phyloP scores from a whole-genome alignment of 1,140 invertebrate species.

The Amyelois transitella region DNA sequence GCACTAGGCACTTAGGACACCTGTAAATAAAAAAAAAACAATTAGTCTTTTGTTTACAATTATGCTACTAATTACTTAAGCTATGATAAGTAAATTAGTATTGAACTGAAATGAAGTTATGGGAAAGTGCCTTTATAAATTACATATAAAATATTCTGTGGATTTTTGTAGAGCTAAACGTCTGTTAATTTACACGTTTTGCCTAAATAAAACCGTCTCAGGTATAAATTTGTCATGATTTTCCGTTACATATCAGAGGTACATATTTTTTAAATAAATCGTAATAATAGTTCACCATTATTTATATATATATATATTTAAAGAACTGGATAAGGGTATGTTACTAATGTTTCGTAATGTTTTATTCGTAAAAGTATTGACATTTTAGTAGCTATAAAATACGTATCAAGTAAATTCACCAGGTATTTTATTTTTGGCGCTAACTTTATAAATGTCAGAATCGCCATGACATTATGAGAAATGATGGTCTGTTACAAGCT shows the following conservation, averaged over 20 bases:
- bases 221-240: too few relatives aligned
- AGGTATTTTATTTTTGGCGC: not conserved
- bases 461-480: not conserved
- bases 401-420: too few relatives aligned
- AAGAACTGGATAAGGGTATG: too few relatives aligned
- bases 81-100: not conserved
- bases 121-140: not conserved
- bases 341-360: too few relatives aligned
- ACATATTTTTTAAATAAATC: too few relatives aligned
- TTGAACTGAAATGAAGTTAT: too few relatives aligned
- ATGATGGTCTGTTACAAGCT: not conserved
- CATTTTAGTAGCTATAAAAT: too few relatives aligned
- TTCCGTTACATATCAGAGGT: too few relatives aligned
- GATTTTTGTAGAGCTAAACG: not conserved
- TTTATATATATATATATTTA: too few relatives aligned
- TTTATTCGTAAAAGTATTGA: not conserved
- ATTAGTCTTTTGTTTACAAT: not conserved
- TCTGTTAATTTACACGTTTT: too few relatives aligned
- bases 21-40: constrained; percentile 34
- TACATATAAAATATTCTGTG: not conserved
- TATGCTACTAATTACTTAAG: not conserved
- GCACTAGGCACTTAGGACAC: constrained; percentile 44
- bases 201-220: too few relatives aligned
- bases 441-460: not conserved
- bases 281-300: too few relatives aligned